Conservation (phyloP, 2,113 vertebrate species). For the Phaethon lepturus region DNA sequence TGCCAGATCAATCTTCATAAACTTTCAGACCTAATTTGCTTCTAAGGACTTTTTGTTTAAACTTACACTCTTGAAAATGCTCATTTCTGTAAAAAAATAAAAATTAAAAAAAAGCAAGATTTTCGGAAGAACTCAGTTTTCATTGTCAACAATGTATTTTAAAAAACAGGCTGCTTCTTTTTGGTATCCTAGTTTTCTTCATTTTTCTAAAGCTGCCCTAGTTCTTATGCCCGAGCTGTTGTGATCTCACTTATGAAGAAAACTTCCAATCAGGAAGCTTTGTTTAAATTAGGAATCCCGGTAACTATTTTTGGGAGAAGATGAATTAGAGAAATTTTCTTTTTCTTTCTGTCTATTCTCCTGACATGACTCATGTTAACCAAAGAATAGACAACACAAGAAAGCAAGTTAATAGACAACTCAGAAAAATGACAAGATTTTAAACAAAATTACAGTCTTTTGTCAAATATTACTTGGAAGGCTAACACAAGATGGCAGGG, state of each 20-base stretch:
- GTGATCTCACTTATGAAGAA: not conserved
- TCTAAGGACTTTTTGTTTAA: not conserved
- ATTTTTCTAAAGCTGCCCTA: not conserved
- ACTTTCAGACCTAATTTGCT: not conserved
- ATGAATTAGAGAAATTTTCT: not conserved
- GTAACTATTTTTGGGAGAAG: not conserved
- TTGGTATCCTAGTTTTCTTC: not conserved
- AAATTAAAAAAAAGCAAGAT: not conserved
- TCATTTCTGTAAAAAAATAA: not conserved
- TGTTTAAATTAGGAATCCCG: not conserved
- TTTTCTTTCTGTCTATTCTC: not conserved
- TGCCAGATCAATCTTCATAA: not conserved
- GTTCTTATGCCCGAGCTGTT: not conserved
- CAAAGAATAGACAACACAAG: not conserved
- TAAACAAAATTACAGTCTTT: slow-evolving; percentile 10
- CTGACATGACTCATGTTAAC: not conserved
- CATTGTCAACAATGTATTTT: not conserved
- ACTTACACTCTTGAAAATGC: not conserved
- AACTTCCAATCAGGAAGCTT: not conserved
- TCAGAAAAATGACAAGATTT: not conserved
- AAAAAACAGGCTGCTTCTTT: not conserved
- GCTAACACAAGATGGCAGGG: slow-evolving; percentile 1
- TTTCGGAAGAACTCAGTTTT: not conserved
- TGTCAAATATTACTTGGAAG: slow-evolving; percentile 12
- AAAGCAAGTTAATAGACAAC: not conserved